These are phyloP conservation scores for Pseudochirops cupreus DNA, from an alignment of 2,797 vertebrate species.

Conservation along the genomic window DNA sequence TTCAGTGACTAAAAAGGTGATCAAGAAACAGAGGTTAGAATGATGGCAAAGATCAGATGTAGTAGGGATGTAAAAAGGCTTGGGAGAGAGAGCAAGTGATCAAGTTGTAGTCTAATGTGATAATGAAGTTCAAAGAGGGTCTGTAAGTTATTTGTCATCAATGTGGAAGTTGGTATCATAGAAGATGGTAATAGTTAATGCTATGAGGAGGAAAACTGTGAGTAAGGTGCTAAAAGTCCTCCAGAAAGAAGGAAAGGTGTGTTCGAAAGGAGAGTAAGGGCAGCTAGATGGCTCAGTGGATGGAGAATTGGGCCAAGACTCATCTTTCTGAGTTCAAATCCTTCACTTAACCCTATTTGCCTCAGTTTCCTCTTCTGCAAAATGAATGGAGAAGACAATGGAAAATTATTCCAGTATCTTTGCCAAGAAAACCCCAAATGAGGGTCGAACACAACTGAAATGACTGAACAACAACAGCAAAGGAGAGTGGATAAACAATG, in stretches of 20 bases:
- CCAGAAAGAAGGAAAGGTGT: constrained; percentile 13
- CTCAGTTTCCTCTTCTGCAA: background rate
- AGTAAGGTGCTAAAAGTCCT: background rate
- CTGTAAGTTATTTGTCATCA: constrained; percentile 10
- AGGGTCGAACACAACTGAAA: background rate
- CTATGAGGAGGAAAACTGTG: background rate
- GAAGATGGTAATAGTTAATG: background rate
- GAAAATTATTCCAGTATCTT: background rate
- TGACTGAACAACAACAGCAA: background rate
- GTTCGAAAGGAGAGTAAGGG: background rate
- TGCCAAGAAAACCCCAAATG: background rate
- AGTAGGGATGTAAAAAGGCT: background rate
- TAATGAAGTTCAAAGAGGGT: background rate
- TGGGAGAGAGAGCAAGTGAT: background rate
- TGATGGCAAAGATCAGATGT: background rate
- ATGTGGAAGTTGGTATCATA: background rate
- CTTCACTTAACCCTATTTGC: background rate
- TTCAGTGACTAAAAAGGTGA: background rate
- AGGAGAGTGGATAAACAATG: background rate
- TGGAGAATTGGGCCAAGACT: background rate
- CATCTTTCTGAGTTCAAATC: background rate
- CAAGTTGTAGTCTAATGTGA: background rate
- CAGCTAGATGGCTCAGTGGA: background rate
- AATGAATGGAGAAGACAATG: background rate
- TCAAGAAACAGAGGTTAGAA: background rate